Evolutionary conservation across 2,113 vertebrate species (phyloP), one percentile per base, ranked within the genome.

Genomic region (Notothenia coriiceps): DNA sequence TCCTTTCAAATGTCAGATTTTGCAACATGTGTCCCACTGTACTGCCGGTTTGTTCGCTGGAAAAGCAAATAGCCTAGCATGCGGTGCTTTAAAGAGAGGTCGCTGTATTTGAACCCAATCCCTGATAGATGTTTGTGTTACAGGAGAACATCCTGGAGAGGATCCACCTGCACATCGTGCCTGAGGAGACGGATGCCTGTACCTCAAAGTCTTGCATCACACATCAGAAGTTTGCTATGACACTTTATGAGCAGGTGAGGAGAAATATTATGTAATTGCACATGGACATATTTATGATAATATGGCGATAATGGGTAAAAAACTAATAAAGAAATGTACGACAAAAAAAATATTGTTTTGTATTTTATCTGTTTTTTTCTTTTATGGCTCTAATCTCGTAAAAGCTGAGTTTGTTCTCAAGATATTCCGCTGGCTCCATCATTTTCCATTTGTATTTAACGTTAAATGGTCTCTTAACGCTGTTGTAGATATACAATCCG

Each of bases 161-260:
- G 92, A 98, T 99, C 89, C 98, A 99, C 83, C 95, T 97, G 83
- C 97, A 99, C 86, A 96, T 99, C 40, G 98, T 97, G 83, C 96
- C 97, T 76, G 97, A 97, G 88, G 97, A 97, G 70, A 93, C 95
- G 0, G 97, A 99, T 74, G 95, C 96, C 92, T 99, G 98, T 92
- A 97, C 97, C 65, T 98, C 98, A 0, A 97, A 96, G 73, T 97
- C 96, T n/a, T 99, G 98, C 85, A 97, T 99, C 92, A 97, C 98
- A 3, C 98, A 99, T 91, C 97, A 97, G 91, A 99, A 99, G 94
- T 99, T 99, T 89, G 98, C 98, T 7, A 98, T 99, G 97, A 95
- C 97, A 0, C 92, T 99, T 51, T 99, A 99, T 80, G 98, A 99
- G 79, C 98, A 99, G 97, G 98, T 99, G 78, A 82, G 90, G 77